Evolutionary conservation across 2,888 invertebrate species (phyloP), one percentile per base, ranked within the genome.

Genomic region (Meta bourneti): DNA sequence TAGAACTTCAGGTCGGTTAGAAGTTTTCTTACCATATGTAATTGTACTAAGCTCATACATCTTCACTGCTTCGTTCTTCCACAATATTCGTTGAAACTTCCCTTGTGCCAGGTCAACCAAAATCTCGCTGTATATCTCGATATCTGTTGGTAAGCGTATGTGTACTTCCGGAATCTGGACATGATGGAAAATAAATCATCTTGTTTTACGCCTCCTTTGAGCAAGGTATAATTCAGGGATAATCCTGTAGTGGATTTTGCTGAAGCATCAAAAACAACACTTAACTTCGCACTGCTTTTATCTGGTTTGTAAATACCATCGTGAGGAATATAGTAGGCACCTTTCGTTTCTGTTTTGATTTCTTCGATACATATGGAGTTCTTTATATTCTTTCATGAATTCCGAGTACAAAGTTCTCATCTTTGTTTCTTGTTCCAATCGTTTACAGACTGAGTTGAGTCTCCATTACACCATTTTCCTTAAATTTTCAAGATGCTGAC

Each of bases 141-240:
- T 75, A 19, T 75, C 75, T 75, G 75, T 75, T 34, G 75, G 4
- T 48, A 75, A 75, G 5, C 6, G 34, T 9, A 48, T n/a, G n/a
- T n/a, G n/a, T 75, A 49, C 6, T 75, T 20, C 19, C 20, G 20
- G 54, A 79, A 79, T 11, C 54, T 19, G 20, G 54, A 2, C 5
- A 79, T 7, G 1, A 79, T 79, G 1, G 20, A 54, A 61, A 54
- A 79, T 7, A 61, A 20, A 52, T 79, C 54, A 20, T 79, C 81
- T n/a, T 81, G 48, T 19, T 34, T 13, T 0, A 80, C 80, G 16
- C 34, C 81, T 61, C 81, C 81, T n/a, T 81, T 81, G 16, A 8
- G 49, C 11, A 81, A 70, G 34, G 69, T 7, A 70, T 70, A 48
- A 81, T 81, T 81, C n/a, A 81, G 70, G 16, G 81, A 81, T 11